phyloP scores from a whole-genome alignment of 92 coral and sea anemone genomes.

The Porites evermanni region DNA sequence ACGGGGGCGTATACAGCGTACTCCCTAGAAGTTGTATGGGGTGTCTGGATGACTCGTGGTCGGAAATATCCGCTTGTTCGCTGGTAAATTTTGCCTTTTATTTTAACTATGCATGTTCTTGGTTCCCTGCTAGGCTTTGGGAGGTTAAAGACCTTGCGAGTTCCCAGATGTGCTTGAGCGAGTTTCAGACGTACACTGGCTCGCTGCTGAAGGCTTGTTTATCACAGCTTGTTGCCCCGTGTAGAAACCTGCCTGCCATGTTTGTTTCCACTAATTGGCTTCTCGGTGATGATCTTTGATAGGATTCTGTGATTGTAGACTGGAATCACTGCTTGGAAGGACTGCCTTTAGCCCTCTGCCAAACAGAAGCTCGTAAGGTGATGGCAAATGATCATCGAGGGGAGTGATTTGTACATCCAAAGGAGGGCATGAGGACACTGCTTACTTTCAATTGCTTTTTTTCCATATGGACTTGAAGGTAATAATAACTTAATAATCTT shows the following conservation, averaged over 20 bases:
- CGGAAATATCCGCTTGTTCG: neutral
- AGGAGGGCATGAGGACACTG: slow-evolving; percentile 61
- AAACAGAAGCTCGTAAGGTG: slow-evolving; percentile 44
- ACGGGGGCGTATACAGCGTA: no score
- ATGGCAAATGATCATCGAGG: slow-evolving; percentile 22
- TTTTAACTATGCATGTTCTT: neutral
- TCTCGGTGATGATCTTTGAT: slow-evolving; percentile 52
- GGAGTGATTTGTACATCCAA: slow-evolving; percentile 58
- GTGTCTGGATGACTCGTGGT: no score
- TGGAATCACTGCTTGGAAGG: slow-evolving; percentile 40
- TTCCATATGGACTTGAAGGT: slow-evolving; percentile 23
- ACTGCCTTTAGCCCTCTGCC: slow-evolving; percentile 12
- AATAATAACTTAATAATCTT: slow-evolving; percentile 6
- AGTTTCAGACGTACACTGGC: neutral
- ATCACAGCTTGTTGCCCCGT: neutral
- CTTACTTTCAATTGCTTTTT: slow-evolving; percentile 60
- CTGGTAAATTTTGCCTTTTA: neutral
- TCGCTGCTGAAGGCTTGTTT: neutral
- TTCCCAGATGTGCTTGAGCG: neutral
- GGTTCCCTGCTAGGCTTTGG: neutral
- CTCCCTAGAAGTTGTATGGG: no score
- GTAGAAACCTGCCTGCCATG: neutral
- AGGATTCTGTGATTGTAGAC: slow-evolving; percentile 52
- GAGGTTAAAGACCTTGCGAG: neutral
- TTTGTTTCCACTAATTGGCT: slow-evolving; percentile 40